Conservation (phyloP, 2,113 vertebrate genomes). For the Austrofundulus limnaeus region DNA sequence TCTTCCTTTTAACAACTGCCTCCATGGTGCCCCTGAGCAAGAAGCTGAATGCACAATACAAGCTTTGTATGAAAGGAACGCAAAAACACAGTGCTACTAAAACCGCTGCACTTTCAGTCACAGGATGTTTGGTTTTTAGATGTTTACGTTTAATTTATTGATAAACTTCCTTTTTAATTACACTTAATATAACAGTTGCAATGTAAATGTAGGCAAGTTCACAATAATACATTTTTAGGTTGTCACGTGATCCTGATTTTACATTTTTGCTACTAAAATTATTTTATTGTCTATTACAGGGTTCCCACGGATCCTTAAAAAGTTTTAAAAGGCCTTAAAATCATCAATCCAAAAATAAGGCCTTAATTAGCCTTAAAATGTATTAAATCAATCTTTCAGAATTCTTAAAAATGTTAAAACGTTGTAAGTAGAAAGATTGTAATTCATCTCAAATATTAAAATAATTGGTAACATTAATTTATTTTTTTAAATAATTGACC, state of each 20-base stretch:
- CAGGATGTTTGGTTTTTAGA: not conserved
- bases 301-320: too few species aligned
- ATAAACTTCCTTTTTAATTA: not conserved
- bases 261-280: not conserved
- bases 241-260: not conserved
- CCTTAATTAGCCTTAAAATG: too few species aligned
- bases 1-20: constrained; percentile 26
- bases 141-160: constrained; percentile 3
- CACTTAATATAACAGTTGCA: too few species aligned
- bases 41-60: not conserved
- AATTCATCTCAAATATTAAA: too few species aligned
- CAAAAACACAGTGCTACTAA: constrained; percentile 13
- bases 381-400: too few species aligned
- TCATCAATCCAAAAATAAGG: too few species aligned
- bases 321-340: too few species aligned
- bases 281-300: too few species aligned
- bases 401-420: too few species aligned
- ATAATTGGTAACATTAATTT: too few species aligned
- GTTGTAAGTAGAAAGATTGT: too few species aligned
- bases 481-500: too few species aligned
- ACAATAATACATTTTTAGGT: not conserved
- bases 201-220: not conserved
- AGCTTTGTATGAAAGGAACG: constrained; percentile 6
- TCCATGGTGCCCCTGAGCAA: constrained; percentile 30
- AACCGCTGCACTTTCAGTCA: constrained; percentile 17